Base-by-base conservation (phyloP, 2,113 vertebrate species). In the Morone chrysops region DNA sequence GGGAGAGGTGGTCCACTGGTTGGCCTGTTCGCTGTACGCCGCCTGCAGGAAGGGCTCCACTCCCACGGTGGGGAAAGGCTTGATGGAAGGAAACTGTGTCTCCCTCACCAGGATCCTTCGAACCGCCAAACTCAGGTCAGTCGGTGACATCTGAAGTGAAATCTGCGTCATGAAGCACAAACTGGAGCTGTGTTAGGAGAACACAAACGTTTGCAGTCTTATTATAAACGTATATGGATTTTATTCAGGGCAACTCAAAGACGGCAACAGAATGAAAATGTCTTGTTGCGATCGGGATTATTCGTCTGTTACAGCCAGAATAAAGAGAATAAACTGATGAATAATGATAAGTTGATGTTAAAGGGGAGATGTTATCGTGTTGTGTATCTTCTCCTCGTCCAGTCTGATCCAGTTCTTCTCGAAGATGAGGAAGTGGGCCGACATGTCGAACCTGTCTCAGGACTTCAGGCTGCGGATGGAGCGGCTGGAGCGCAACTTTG, bases 361-460 rank as follows among this genome's bases (percentile, higher is more conserved):
- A 31, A 31, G 31, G 31, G 31, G 31, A 31, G 31, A 31, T 31
- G 3, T 31, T 31, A 31, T 31, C 31, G 1, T 31, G n/a, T n/a
- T n/a, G n/a, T n/a, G n/a, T n/a, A n/a, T 0, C 20, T 9, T 36
- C 8, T 51, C 36, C n/a, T 7, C 12, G 1, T 11, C 48, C 89
- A 99, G 98, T 89, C 94, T 99, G 89, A 99, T 99, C 92, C 96
- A 99, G 95, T 99, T 99, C 95, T 99, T 99, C 94, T 98, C 94
- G 70, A 99, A 99, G 94, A 99, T 99, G 97, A 98, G 97, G 94
- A 99, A 98, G 67, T 99, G 98, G 98, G 96, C 97, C 65, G 97
- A 99, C 91, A 99, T 99, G 98, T 97, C 97, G 41, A 97, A 97
- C 81, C 93, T 98, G 8, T 90, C 96, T 0, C 96, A 97, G 86